Evolutionary conservation across 2,113 vertebrate genomes (phyloP).

Genomic region (Corydoras sp.): DNA sequence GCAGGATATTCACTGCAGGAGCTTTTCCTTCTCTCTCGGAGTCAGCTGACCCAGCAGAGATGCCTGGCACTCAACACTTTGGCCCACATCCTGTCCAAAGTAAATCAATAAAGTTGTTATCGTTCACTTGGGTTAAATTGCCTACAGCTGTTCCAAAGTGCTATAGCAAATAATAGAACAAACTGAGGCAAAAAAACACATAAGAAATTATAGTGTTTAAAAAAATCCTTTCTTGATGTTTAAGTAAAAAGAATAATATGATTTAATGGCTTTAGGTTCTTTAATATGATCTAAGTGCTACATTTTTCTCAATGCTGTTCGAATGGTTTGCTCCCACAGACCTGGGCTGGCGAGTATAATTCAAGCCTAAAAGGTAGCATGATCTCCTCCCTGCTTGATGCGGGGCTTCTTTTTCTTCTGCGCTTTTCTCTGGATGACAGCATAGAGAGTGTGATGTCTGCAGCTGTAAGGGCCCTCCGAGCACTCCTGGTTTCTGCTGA

Average conservation of each 20-base stretch:
- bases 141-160: neutral
- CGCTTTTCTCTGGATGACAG: slow-evolving; percentile 86
- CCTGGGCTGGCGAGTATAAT: slow-evolving; percentile 70
- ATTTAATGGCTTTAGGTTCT: neutral
- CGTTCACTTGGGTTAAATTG: slow-evolving; percentile 3
- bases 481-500: slow-evolving; percentile 77
- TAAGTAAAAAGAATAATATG: neutral
- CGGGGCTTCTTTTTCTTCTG: slow-evolving; percentile 88
- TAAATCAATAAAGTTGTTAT: slow-evolving; percentile 45
- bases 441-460: slow-evolving; percentile 80
- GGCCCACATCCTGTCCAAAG: slow-evolving; percentile 80
- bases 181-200: neutral
- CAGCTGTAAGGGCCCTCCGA: slow-evolving; percentile 72
- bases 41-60: slow-evolving; percentile 88
- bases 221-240: neutral
- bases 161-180: neutral
- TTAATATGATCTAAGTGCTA: neutral
- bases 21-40: slow-evolving; percentile 89
- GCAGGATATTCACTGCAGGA: slow-evolving; percentile 96
- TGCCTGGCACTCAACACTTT: slow-evolving; percentile 80
- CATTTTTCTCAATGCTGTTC: too few relatives aligned
- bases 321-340: neutral
- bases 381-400: slow-evolving; percentile 78
- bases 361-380: slow-evolving; percentile 74
- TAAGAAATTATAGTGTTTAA: neutral